phyloP scores from a whole-genome alignment of 2,888 invertebrate genomes.

The Morpho deidamia region DNA sequence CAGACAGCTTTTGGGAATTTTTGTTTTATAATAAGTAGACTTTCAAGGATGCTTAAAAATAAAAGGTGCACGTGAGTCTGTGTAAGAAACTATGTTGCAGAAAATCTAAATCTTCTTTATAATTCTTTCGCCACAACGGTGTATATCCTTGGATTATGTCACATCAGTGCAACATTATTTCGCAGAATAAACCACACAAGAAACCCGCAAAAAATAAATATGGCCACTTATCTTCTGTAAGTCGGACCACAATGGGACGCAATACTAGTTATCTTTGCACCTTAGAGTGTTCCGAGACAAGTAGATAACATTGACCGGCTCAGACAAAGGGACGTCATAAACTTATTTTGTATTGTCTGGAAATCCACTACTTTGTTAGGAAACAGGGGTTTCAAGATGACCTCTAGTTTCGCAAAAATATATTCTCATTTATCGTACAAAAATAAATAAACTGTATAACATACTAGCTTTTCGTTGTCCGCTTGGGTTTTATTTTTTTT shows the following conservation, averaged over 20 bases:
- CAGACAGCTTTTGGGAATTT: too few species aligned
- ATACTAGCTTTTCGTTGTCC: too few species aligned
- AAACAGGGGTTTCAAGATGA: conserved; percentile 18
- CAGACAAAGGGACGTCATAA: conserved; percentile 62
- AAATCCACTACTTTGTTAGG: conserved; percentile 43
- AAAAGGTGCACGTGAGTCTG: background rate
- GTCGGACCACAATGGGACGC: conserved; percentile 61
- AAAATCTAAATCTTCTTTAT: conserved; percentile 5
- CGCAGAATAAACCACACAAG: conserved; percentile 47
- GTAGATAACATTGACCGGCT: conserved; percentile 61
- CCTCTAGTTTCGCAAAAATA: conserved; percentile 11
- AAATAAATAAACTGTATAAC: too few species aligned
- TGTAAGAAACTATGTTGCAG: background rate
- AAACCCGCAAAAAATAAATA: conserved; percentile 66
- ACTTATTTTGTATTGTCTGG: conserved; percentile 66
- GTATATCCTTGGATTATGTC: conserved; percentile 1
- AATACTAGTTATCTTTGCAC: conserved; percentile 61
- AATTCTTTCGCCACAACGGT: conserved; percentile 7
- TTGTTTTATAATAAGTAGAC: too few species aligned
- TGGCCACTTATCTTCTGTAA: conserved; percentile 59
- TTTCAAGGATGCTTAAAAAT: background rate
- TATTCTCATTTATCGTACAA: conserved; percentile 1
- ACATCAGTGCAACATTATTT: conserved; percentile 26
- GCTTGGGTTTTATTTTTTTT: too few species aligned
- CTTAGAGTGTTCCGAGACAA: conserved; percentile 47